Evolutionary conservation across 2,113 vertebrate genomes (phyloP).

Genomic region (Platichthys stellatus): DNA sequence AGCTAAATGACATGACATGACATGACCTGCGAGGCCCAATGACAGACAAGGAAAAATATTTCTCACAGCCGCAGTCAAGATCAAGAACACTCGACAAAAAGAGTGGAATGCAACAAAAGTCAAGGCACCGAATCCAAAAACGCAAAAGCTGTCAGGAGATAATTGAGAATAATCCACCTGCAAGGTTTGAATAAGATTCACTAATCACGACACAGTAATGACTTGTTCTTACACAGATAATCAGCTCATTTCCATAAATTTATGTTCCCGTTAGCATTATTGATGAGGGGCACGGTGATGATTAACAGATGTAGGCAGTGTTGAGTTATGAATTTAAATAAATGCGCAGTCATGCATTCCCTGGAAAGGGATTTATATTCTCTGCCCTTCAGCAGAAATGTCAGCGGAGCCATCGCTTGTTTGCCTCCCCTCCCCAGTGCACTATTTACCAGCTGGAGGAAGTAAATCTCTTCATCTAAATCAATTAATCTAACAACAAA

Average conservation of each 20-base stretch:
- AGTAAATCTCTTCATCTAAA: slow-evolving; percentile 69
- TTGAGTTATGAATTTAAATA: slow-evolving; percentile 72
- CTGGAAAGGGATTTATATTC: slow-evolving; percentile 67
- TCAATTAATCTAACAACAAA: slow-evolving; percentile 74
- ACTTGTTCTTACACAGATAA: slow-evolving; percentile 60
- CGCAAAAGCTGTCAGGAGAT: slow-evolving; percentile 30
- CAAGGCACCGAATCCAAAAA: slow-evolving; percentile 23
- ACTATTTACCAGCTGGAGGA: slow-evolving; percentile 74
- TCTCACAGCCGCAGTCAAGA: too few relatives aligned
- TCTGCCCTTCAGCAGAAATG: slow-evolving; percentile 72
- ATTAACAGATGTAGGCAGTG: slow-evolving; percentile 63
- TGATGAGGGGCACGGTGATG: slow-evolving; percentile 57
- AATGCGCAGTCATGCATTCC: slow-evolving; percentile 68
- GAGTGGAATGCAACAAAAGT: neutral
- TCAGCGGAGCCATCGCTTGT: slow-evolving; percentile 70
- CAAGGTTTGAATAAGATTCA: slow-evolving; percentile 38
- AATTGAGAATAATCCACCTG: slow-evolving; percentile 23
- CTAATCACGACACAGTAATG: slow-evolving; percentile 47
- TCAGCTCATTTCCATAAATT: slow-evolving; percentile 63
- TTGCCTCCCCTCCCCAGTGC: slow-evolving; percentile 61
- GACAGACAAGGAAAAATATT: too few relatives aligned
- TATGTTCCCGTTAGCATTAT: slow-evolving; percentile 52
- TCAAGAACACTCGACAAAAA: too few relatives aligned
- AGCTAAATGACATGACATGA: too few relatives aligned
- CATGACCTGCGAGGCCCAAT: too few relatives aligned